Conservation (phyloP, 1,140 invertebrate species). For the Gryllus bimaculatus region DNA sequence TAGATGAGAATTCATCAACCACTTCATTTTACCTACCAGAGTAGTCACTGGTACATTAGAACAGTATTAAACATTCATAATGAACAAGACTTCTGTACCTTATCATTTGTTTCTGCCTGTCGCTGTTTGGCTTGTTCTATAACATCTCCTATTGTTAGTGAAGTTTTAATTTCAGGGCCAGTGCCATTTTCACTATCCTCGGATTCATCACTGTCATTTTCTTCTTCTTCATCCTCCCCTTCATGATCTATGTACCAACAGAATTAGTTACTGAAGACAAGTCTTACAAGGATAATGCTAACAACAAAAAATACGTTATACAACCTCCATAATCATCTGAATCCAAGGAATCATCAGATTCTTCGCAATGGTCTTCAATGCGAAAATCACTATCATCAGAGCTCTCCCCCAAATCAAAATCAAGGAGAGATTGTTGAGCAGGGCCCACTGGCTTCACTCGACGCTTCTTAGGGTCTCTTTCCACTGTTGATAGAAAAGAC, state of each 20-base stretch:
- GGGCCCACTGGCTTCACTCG: constrained; percentile 74
- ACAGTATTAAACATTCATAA: constrained; percentile 21
- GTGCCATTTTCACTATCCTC: constrained; percentile 31
- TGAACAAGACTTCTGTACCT: not conserved
- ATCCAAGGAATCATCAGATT: constrained; percentile 54
- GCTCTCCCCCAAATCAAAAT: constrained; percentile 83
- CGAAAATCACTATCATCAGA: constrained; percentile 93
- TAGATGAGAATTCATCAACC: no score
- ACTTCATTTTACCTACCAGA: no score
- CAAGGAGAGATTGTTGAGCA: constrained; percentile 57
- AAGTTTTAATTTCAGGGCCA: constrained; percentile 26
- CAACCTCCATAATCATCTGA: constrained; percentile 33
- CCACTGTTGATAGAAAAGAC: constrained; percentile 42
- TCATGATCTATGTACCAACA: constrained; percentile 24
- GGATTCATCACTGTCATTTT: constrained; percentile 33
- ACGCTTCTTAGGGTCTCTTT: constrained; percentile 73
- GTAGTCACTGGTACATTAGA: no score
- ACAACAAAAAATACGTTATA: not conserved
- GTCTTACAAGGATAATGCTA: not conserved
- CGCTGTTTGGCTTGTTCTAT: constrained; percentile 43
- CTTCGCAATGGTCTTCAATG: constrained; percentile 75
- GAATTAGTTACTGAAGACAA: not conserved
- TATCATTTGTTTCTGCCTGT: constrained; percentile 15
- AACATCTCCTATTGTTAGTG: constrained; percentile 39
- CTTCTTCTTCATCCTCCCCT: constrained; percentile 34